These are phyloP conservation scores for Elaphurus davidianus DNA, from an alignment of 2,113 vertebrate genomes.

Conservation along the genomic window DNA sequence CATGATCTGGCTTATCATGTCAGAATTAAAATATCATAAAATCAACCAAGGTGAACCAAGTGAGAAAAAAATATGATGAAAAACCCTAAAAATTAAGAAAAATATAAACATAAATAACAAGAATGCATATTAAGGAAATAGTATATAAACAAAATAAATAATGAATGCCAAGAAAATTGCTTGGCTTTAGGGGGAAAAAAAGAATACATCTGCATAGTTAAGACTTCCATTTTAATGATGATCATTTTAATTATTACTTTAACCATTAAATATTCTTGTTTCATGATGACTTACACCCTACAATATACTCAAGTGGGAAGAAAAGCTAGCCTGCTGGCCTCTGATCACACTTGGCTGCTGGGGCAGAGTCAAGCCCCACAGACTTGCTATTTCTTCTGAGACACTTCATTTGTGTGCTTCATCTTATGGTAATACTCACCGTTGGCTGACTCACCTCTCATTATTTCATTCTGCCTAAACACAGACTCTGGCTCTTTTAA, in stretches of 20 bases:
- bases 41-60: conserved; percentile 9
- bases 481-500: conserved; percentile 13
- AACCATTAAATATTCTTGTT: background rate
- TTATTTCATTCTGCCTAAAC: conserved; percentile 10
- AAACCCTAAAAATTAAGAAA: background rate
- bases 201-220: background rate
- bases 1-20: background rate
- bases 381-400: background rate
- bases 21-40: conserved; percentile 1
- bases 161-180: background rate
- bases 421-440: background rate
- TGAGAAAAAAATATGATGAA: background rate
- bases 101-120: background rate
- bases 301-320: background rate
- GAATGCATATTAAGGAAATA: background rate
- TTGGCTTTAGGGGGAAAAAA: background rate
- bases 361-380: background rate
- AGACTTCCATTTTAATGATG: background rate
- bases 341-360: background rate
- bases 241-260: background rate
- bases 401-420: background rate
- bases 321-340: background rate
- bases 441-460: background rate
- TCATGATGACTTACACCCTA: background rate
- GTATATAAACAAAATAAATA: background rate